A percentile compares a stretch with the other conserved stretches of the same genome.
phyloP scores from a whole-genome alignment of 2,888 invertebrate genomes.

The Amblyjoppa proteus region DNA sequence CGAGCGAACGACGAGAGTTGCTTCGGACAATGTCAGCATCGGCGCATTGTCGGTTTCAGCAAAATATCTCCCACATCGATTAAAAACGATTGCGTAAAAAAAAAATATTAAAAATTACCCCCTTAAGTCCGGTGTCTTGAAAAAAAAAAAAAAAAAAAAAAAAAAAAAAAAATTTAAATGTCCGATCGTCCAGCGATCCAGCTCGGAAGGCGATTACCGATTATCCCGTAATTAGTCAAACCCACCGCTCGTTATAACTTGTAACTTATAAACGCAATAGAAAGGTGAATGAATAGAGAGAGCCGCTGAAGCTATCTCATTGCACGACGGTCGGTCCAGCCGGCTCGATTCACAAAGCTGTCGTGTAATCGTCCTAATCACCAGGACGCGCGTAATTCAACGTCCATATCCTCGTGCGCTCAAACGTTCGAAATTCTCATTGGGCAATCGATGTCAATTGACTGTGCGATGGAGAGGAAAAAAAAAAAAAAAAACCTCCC shows the following conservation, averaged over 20 bases:
- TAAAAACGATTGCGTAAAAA: too few relatives aligned
- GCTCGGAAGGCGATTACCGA: constrained; percentile 30
- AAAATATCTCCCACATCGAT: neutral
- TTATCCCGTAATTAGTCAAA: constrained; percentile 58
- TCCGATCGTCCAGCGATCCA: constrained; percentile 15
- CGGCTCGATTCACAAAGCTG: constrained; percentile 52
- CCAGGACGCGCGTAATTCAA: constrained; percentile 32
- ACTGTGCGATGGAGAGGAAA: constrained; percentile 36
- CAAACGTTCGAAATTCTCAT: constrained; percentile 54
- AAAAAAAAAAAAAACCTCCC: constrained; percentile 4
- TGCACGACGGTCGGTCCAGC: constrained; percentile 49
- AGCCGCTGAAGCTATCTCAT: constrained; percentile 20
- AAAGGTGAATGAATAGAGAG: constrained; percentile 57
- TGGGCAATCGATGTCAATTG: constrained; percentile 56
- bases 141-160: constrained; percentile 9
- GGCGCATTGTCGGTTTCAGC: neutral
- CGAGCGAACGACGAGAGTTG: neutral
- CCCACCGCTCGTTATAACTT: constrained; percentile 13
- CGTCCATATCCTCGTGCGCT: constrained; percentile 34
- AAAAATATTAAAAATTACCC: too few relatives aligned
- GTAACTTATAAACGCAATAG: constrained; percentile 39
- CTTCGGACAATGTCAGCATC: neutral
- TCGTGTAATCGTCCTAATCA: constrained; percentile 55
- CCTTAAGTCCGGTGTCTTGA: neutral
- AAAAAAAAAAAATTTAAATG: neutral